Conservation (phyloP, 1,140 invertebrate species). For the Liolophura sinensis region DNA sequence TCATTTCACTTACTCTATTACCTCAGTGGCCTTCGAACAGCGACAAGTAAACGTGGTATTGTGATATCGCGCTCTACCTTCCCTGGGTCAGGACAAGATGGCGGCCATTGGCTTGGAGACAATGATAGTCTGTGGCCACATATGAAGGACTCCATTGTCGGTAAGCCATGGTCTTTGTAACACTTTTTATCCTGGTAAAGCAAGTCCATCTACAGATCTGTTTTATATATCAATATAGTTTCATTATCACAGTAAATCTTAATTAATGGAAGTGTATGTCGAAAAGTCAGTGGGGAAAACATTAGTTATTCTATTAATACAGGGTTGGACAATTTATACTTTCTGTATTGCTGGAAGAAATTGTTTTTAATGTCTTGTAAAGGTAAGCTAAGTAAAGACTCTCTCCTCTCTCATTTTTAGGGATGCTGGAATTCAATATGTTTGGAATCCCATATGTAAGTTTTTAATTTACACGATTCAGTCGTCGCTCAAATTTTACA, state of each 20-base stretch:
- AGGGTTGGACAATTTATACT: too few relatives aligned
- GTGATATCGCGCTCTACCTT: slow-evolving; percentile 83
- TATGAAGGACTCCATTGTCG: slow-evolving; percentile 39
- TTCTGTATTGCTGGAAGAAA: neutral
- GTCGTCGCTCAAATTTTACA: too few relatives aligned
- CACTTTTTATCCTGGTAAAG: neutral
- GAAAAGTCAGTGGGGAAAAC: too few relatives aligned
- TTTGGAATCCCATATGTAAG: slow-evolving; percentile 59
- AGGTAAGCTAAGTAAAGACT: too few relatives aligned
- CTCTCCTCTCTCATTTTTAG: slow-evolving; percentile 19
- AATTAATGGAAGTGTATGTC: too few relatives aligned
- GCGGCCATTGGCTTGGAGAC: slow-evolving; percentile 85
- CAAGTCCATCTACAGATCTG: neutral
- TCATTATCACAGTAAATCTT: too few relatives aligned
- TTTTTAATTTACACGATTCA: too few relatives aligned
- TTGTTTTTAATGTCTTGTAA: neutral
- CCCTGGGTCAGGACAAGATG: slow-evolving; percentile 76
- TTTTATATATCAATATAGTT: neutral
- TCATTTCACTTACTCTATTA: slow-evolving; percentile 2
- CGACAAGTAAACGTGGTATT: slow-evolving; percentile 68
- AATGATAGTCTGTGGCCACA: slow-evolving; percentile 42
- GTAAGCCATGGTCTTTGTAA: slow-evolving; percentile 18
- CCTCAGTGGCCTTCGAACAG: slow-evolving; percentile 41
- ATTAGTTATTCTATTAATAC: too few relatives aligned
- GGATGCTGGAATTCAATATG: slow-evolving; percentile 55